Conservation (phyloP, 2,888 invertebrate genomes). For the Scaptomyza flava region DNA sequence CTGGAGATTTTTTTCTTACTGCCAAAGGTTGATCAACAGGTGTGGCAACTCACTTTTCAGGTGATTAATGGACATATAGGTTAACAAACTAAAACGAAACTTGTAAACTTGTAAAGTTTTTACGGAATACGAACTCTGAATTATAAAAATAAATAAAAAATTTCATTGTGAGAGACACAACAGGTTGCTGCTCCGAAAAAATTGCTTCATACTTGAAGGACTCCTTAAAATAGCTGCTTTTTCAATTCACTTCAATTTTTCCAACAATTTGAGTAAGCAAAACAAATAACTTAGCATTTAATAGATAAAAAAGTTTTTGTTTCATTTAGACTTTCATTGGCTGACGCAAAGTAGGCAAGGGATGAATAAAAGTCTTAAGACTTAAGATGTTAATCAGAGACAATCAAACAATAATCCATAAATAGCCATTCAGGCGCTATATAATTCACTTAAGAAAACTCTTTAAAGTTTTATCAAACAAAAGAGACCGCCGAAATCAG, state of each 20-base stretch:
- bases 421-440: conserved; percentile 14
- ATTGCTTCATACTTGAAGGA: too few relatives aligned
- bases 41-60: conserved; percentile 1
- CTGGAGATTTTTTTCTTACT: conserved; percentile 12
- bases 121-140: background rate
- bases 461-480: conserved; percentile 35
- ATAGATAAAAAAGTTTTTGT: background rate
- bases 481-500: conserved; percentile 48
- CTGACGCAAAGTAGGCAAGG: background rate
- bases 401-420: conserved; percentile 11
- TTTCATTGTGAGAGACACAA: too few relatives aligned
- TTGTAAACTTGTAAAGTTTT: background rate
- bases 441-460: conserved; percentile 3
- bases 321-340: background rate
- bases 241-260: background rate
- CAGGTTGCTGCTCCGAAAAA: too few relatives aligned
- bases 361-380: background rate
- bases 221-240: too few relatives aligned
- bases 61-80: background rate
- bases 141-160: background rate
- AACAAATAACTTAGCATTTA: background rate
- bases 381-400: background rate
- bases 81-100: background rate
- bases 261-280: background rate
- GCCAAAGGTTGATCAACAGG: conserved; percentile 1